Conservation (phyloP, 2,888 invertebrate species). For the Hirtodrosophila duncani region DNA sequence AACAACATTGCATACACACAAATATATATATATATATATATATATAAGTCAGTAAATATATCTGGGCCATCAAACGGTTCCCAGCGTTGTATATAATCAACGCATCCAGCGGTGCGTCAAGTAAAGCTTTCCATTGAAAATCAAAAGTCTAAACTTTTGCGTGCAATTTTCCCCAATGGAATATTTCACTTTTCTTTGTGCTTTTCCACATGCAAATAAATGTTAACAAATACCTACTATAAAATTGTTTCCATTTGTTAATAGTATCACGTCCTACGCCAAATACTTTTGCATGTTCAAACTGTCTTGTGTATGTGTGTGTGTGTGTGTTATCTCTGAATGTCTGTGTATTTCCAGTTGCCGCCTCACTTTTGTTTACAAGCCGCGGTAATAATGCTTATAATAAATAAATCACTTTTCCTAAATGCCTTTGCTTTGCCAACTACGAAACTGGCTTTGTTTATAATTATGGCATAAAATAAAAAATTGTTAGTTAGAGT, state of each 20-base stretch:
- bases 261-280: conserved; percentile 42
- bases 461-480: conserved; percentile 40
- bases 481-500: conserved; percentile 4
- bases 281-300: conserved; percentile 17
- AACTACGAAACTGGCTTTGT: conserved; percentile 36
- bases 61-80: too few species aligned
- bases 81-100: too few species aligned
- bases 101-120: too few species aligned
- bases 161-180: conserved; percentile 7
- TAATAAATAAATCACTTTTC: conserved; percentile 55
- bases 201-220: conserved; percentile 14
- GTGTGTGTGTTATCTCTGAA: background rate
- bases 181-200: background rate
- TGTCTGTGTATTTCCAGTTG: conserved; percentile 22
- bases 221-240: conserved; percentile 28
- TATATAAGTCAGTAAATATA: too few species aligned
- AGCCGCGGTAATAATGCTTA: conserved; percentile 47
- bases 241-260: conserved; percentile 33
- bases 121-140: too few species aligned
- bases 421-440: conserved; percentile 32
- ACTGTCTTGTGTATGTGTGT: background rate
- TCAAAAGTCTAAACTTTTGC: too few species aligned
- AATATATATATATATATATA: background rate
- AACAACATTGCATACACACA: conserved; percentile 2
- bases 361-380: conserved; percentile 49